Conservation (phyloP, 2,113 vertebrate genomes). For the Mesitornis unicolor region DNA sequence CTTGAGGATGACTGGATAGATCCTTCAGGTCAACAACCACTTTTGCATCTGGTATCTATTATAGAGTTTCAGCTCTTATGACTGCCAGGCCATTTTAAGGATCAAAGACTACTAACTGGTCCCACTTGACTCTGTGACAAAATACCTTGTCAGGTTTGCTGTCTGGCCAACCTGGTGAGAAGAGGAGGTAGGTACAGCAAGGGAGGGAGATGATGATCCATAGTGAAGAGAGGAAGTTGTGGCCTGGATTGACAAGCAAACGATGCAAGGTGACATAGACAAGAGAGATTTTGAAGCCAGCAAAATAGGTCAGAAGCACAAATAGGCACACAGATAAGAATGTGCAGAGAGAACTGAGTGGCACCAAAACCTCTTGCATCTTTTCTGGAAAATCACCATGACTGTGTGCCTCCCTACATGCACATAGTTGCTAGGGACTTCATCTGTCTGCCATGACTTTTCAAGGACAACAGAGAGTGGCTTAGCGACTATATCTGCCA, state of each 20-base stretch:
- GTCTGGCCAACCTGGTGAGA: neutral
- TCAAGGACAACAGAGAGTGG: neutral
- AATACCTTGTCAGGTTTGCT: neutral
- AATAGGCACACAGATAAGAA: neutral
- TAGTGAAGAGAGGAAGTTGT: neutral
- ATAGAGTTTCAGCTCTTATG: neutral
- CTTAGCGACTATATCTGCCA: neutral
- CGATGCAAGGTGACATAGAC: rapidly evolving
- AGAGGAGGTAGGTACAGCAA: neutral
- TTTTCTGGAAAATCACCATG: neutral
- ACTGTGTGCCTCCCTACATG: neutral
- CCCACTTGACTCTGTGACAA: neutral
- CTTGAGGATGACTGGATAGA: neutral
- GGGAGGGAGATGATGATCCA: neutral
- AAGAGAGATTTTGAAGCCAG: neutral
- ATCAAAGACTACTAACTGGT: neutral
- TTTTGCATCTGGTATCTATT: neutral
- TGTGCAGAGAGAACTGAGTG: neutral
- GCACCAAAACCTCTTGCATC: neutral
- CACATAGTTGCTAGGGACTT: neutral
- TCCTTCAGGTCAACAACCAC: neutral
- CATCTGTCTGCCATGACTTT: neutral
- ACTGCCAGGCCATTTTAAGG: neutral
- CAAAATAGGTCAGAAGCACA: neutral
- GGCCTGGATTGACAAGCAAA: neutral